Conservation (phyloP, 2,113 vertebrate species). For the Probosciger aterrimus region DNA sequence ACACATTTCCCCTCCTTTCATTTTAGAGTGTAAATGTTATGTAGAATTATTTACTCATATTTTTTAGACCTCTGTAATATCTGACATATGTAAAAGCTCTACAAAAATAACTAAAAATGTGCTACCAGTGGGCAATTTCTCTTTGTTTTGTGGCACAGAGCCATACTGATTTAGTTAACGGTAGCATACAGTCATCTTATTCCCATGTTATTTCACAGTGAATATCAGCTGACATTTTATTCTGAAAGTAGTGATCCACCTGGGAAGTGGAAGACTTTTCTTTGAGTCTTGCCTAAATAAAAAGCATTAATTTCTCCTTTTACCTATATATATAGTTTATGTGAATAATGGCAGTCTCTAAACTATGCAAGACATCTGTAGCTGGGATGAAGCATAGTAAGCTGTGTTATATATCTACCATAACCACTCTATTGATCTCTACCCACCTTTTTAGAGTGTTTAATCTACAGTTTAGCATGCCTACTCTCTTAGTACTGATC, state of each 20-base stretch:
- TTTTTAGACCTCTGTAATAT: background rate
- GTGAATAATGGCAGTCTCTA: background rate
- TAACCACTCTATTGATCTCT: background rate
- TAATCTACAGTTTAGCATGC: background rate
- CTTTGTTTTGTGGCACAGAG: background rate
- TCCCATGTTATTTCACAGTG: background rate
- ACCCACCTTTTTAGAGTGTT: background rate
- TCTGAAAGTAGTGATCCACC: background rate
- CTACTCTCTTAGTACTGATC: background rate
- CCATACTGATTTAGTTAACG: background rate
- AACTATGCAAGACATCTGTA: background rate
- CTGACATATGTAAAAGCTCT: background rate
- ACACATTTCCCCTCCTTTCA: background rate
- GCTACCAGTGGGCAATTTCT: background rate
- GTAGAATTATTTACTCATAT: background rate
- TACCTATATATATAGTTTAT: background rate
- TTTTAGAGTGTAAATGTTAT: slow-evolving; percentile 5
- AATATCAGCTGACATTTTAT: background rate
- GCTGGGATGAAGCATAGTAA: background rate
- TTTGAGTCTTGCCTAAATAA: background rate
- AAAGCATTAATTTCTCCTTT: background rate
- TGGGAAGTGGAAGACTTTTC: background rate
- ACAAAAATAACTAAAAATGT: background rate
- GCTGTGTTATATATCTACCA: background rate
- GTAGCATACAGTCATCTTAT: background rate